A percentile compares a stretch with the other conserved stretches of the same genome.
Evolutionary conservation across 2,113 vertebrate species (phyloP).

Genomic region (Agelaius phoeniceus): DNA sequence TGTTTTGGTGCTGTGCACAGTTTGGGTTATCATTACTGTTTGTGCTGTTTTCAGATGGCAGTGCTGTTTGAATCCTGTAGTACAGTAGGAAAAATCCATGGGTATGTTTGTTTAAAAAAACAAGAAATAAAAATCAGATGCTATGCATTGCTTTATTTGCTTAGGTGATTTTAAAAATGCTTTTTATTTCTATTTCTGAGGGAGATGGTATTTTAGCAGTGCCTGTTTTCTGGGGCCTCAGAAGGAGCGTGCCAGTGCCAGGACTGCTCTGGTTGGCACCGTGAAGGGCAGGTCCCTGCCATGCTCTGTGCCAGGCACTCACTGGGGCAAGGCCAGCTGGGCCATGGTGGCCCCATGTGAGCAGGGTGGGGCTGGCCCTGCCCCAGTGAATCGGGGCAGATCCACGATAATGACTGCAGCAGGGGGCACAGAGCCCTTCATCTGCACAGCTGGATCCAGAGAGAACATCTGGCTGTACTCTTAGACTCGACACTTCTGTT

Average conservation of each 20-base stretch:
- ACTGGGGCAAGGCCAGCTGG: background rate
- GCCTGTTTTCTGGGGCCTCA: background rate
- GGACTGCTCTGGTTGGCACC: background rate
- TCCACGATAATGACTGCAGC: slow-evolving; percentile 60
- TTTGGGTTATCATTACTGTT: background rate
- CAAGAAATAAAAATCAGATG: background rate
- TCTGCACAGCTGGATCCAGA: slow-evolving; percentile 63
- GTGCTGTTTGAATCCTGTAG: background rate
- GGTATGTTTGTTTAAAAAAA: background rate
- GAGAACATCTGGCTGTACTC: slow-evolving; percentile 58
- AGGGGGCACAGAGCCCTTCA: slow-evolving; percentile 63
- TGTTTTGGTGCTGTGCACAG: background rate
- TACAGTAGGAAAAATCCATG: background rate
- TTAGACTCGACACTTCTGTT: slow-evolving; percentile 45
- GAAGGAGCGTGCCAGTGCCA: background rate
- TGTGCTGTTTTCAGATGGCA: background rate
- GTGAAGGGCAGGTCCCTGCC: background rate
- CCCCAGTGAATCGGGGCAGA: slow-evolving; percentile 21
- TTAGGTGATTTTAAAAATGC: background rate
- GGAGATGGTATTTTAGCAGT: background rate
- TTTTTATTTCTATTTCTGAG: background rate
- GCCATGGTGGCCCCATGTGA: background rate
- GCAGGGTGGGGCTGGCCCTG: background rate
- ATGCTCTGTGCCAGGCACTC: background rate
- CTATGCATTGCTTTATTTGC: background rate